Evolutionary conservation across 2,113 vertebrate species (phyloP), one percentile per base, ranked within the genome.

Genomic region (Casuarius casuarius): DNA sequence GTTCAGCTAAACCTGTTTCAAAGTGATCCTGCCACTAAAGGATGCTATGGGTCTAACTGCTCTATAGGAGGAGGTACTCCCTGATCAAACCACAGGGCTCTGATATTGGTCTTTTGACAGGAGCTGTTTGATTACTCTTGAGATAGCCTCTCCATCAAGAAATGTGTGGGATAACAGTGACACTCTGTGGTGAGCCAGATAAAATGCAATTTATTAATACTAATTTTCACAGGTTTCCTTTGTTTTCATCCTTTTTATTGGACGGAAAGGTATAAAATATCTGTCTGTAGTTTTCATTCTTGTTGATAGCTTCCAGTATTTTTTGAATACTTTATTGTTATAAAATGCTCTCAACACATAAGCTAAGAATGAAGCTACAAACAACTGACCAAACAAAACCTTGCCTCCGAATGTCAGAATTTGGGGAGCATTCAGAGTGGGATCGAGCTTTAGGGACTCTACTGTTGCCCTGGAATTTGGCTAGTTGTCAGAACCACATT

Each of bases 161-260:
- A 49, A 65, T 65, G 19, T 9, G 28, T 83, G 89, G 91, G 87
- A 35, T 78, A 88, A 97, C 86, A 72, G 93, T 91, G 97, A 97
- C 98, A 63, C 97, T n/a, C 2, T 26, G 96, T 96, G 98, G 97
- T 48, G 14, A 61, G 70, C 26, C 18, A 33, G 35, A 2, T 58
- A 73, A 94, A 79, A 59, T 74, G 65, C 61, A 63, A 1, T 33
- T 83, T 49, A 54, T 89, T 80, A 72, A 84, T 19, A 54, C 29
- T 40, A 13, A 16, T 54, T 79, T 20, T 62, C 33, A 19, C 2
- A 1, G 2, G 1, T 5, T 74, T 68, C 40, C 2, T 23, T 74
- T 35, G 11, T 28, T 78, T 76, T 70, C 13, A 7, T 46, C 10
- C 0, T 0, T 76, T 81, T 76, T 46, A 42, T 42, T 26, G 63